Evolutionary conservation across 2,113 vertebrate species (phyloP).

Genomic region (Charadrius vociferus): DNA sequence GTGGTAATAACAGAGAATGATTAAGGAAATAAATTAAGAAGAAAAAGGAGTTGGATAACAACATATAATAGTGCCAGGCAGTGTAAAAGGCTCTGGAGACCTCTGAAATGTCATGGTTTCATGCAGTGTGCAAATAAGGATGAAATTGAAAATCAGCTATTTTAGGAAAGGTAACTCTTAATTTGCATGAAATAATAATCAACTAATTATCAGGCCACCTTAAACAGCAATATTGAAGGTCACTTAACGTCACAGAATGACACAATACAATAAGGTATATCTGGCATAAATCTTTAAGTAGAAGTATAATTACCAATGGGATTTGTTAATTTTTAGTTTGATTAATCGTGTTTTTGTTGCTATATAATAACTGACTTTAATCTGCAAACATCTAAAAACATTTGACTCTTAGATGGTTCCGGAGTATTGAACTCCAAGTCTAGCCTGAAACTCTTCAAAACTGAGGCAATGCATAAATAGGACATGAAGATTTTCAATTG

Average conservation of each 20-base stretch:
- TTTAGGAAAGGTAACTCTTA: constrained; percentile 38
- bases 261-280: neutral
- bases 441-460: neutral
- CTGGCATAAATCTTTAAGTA: neutral
- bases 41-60: neutral
- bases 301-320: neutral
- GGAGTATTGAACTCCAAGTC: neutral
- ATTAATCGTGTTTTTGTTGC: neutral
- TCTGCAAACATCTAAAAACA: neutral
- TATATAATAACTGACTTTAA: neutral
- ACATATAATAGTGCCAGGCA: neutral
- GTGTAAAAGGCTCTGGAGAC: constrained; percentile 3
- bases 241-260: neutral
- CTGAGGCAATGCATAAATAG: neutral
- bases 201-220: constrained; percentile 9
- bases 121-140: constrained; percentile 39
- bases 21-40: neutral
- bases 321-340: neutral
- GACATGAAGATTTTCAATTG: accelerated
- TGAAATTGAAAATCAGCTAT: constrained; percentile 54
- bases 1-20: neutral
- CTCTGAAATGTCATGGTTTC: neutral
- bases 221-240: neutral
- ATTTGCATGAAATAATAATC: constrained; percentile 50
- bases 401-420: neutral